Conservation (phyloP, 2,888 invertebrate genomes). For the Meandrusa payeni region DNA sequence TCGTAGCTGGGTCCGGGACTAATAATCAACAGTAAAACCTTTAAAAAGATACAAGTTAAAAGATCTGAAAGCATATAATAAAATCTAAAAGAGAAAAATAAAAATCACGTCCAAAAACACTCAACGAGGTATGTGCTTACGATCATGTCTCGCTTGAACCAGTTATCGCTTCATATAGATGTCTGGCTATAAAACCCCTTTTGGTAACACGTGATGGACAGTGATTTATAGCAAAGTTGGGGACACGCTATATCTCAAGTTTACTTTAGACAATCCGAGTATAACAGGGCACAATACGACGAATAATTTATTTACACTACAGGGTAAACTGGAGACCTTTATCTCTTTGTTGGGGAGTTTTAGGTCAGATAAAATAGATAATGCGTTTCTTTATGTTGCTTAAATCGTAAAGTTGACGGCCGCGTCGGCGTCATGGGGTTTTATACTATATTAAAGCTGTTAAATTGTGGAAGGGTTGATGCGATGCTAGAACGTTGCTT, state of each 20-base stretch:
- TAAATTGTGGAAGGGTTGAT: slow-evolving; percentile 37
- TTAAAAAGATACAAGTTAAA: too few relatives aligned
- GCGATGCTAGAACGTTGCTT: neutral
- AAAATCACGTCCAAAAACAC: too few relatives aligned
- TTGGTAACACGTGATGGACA: slow-evolving; percentile 57
- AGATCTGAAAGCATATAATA: too few relatives aligned
- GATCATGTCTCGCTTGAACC: slow-evolving; percentile 38
- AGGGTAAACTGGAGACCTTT: slow-evolving; percentile 65
- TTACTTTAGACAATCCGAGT: slow-evolving; percentile 65
- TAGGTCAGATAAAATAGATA: slow-evolving; percentile 72
- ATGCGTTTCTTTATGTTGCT: slow-evolving; percentile 64
- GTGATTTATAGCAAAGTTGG: slow-evolving; percentile 64
- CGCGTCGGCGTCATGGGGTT: slow-evolving; percentile 60
- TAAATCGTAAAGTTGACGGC: slow-evolving; percentile 61
- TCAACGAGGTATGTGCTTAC: slow-evolving; percentile 10
- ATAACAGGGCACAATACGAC: slow-evolving; percentile 53
- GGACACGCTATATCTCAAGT: slow-evolving; percentile 60
- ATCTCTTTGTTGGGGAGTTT: slow-evolving; percentile 70
- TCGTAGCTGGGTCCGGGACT: too few relatives aligned
- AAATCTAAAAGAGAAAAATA: too few relatives aligned
- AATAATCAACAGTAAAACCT: too few relatives aligned
- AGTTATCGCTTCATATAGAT: slow-evolving; percentile 59
- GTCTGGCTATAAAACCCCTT: slow-evolving; percentile 62
- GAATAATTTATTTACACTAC: slow-evolving; percentile 73
- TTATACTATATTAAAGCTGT: slow-evolving; percentile 35